Evolutionary conservation across 2,888 invertebrate species (phyloP), one percentile per base, ranked within the genome.

Genomic region (Hydrotaea cyrtoneurina): DNA sequence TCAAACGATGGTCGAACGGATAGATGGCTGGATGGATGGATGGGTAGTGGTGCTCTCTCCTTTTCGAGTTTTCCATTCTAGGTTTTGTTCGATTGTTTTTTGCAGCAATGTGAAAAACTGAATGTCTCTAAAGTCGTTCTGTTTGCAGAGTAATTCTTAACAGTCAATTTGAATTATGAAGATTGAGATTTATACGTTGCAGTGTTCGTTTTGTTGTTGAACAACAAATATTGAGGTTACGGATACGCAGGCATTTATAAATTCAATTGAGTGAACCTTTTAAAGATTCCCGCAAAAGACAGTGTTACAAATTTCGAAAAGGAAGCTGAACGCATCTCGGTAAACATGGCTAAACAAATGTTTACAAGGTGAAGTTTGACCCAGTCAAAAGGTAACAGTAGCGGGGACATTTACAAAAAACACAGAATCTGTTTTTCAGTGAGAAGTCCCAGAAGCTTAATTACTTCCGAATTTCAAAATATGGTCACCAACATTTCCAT

Each of bases 161-260:
- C 78, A 80, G 83, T 84, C 83, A 84, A 84, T 84, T 84, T 80
- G 78, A 80, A 80, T 69, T 55, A 43, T 17, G 39, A 50, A 75
- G 53, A 79, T 64, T 23, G 55, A 73, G 26, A 73, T 57, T 71
- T 59, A 59, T 66, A 19, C 39, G 19, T 26, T n/a, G 31, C 39
- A 31, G 11, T 59, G 23, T 50, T 50, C n/a, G 8, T 50, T 2
- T 5, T 15, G 13, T 59, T 59, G 15, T 59, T 59, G 59, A 4
- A 15, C 11, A 26, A 10, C 21, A 26, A 15, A 46, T 39, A 62
- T 75, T 62, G 23, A 55, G 62, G 71, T 78, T 64, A 36, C 17
- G 23, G 43, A 43, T 39, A 21, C 19, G 21, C 10, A 31, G 31
- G 39, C 57, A 59, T 21, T 15, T 26, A 26, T 11, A 59, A 59